Evolutionary conservation across 2,888 invertebrate genomes (phyloP), one percentile per base, ranked within the genome.

Genomic region (Nudaria mundana): DNA sequence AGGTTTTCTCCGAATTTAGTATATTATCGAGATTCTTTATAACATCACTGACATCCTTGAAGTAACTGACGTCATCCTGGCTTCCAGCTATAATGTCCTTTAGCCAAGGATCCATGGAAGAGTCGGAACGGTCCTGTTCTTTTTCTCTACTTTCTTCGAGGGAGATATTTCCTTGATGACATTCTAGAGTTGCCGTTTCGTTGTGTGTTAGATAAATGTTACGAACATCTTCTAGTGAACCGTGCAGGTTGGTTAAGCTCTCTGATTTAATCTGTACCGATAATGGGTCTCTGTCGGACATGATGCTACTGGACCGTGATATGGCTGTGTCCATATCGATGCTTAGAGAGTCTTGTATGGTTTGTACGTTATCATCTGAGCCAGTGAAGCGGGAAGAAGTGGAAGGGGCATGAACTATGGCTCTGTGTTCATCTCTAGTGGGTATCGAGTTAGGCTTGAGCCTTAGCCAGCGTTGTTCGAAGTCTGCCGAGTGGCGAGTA

Each of bases 381-480:
- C 70, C 71, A 1, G 78, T 78, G 64, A 81, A 81, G 52, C 78
- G 72, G 0, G 77, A 68, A 7, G 80, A 81, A 0, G 79, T 80
- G 37, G 79, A 77, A 1, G 82, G 85, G 1, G 83, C 84, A 60
- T 87, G 86, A 0, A 86, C 74, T 25, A 85, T 76, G 22, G 86
- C 87, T 12, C 85, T 65, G 42, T 90, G 89, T 46, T 91, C 91
- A 64, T 92, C 91, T 16, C 90, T 69, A 56, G 90, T 90, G 12
- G 90, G 89, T 12, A 91, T 90, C 24, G 84, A 76, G 71, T 94
- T 94, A 10, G 94, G 93, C 67, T 92, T 93, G 50, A 93, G 88
- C 14, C 85, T 87, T 56, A 93, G 92, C 95, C 95, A 95, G 37
- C 94, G 91, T 28, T 90, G 89, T 59, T 95, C 94, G 70, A 95